phyloP scores from a whole-genome alignment of 2,113 vertebrate species.

The Ptilonorhynchus violaceus region DNA sequence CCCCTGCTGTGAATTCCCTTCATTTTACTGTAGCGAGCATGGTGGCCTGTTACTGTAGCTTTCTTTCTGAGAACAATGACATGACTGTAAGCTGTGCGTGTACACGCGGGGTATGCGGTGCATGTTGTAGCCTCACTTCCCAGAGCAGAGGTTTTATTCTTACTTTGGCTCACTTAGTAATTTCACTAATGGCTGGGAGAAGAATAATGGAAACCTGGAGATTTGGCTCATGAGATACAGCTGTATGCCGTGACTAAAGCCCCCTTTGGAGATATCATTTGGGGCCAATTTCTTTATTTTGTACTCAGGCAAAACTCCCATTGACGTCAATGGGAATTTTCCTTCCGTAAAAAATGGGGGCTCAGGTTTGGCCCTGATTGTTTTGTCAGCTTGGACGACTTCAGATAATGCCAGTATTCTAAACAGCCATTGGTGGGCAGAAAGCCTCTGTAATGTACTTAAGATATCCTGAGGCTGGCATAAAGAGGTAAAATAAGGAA shows the following conservation, averaged over 20 bases:
- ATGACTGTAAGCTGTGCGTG: not conserved
- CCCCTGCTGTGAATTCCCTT: not conserved
- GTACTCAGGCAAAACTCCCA: constrained; percentile 27
- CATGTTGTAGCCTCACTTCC: not conserved
- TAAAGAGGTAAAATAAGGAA: not conserved
- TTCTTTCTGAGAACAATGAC: not conserved
- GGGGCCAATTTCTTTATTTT: constrained; percentile 28
- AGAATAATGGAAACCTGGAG: constrained; percentile 26
- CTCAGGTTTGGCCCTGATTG: not conserved
- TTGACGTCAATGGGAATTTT: constrained; percentile 50
- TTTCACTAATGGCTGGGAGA: not conserved
- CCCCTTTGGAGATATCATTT: constrained; percentile 21
- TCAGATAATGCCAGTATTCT: not conserved
- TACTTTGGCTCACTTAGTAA: not conserved
- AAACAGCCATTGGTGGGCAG: not conserved
- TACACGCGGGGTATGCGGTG: not conserved
- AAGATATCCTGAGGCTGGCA: not conserved
- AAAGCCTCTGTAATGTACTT: not conserved
- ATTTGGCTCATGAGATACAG: constrained; percentile 28
- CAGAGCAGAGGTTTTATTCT: not conserved
- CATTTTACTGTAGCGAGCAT: not conserved
- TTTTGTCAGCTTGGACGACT: not conserved
- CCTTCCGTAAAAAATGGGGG: not conserved
- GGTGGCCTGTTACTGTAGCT: not conserved
- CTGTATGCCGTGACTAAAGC: not conserved